A percentile compares a stretch with the other conserved stretches of the same genome.
Conservation (phyloP, 2,888 invertebrate genomes). For the Drosophila kambysellisi region DNA sequence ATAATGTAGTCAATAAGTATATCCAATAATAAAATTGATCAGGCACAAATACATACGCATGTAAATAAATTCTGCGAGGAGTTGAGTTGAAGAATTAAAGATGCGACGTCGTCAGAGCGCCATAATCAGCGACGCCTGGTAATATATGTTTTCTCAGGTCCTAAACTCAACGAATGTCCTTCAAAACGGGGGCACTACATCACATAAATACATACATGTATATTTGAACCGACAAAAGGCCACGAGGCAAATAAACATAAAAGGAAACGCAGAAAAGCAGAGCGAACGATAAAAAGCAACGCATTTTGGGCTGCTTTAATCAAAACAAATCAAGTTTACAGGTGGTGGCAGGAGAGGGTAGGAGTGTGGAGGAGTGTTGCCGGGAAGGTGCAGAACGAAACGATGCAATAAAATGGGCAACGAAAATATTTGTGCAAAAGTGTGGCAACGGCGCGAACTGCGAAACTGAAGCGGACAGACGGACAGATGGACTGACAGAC, state of each 20-base stretch:
- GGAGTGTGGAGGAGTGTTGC: background rate
- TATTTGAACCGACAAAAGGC: constrained; percentile 41
- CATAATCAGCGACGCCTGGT: constrained; percentile 63
- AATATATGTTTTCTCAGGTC: constrained; percentile 75
- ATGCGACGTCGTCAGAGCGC: constrained; percentile 13
- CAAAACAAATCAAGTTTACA: constrained; percentile 73
- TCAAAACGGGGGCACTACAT: constrained; percentile 62
- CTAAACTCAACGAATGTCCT: constrained; percentile 76
- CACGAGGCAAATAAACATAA: constrained; percentile 15
- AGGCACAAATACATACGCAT: background rate
- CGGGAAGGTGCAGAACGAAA: constrained; percentile 28
- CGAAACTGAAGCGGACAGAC: constrained; percentile 6
- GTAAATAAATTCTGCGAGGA: background rate
- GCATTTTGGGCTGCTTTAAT: constrained; percentile 62
- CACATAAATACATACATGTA: constrained; percentile 6
- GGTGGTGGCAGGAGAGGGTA: background rate
- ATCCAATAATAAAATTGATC: constrained; percentile 5
- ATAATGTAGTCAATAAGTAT: background rate
- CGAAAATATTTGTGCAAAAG: constrained; percentile 54
- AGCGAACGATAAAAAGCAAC: constrained; percentile 13
- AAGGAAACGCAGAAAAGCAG: constrained; percentile 7
- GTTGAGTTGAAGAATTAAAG: background rate
- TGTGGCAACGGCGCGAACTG: constrained; percentile 53
- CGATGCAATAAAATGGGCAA: constrained; percentile 41
- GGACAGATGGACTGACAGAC: background rate